Base-by-base conservation (phyloP, 2,888 invertebrate species). In the Dendrolimus pini region DNA sequence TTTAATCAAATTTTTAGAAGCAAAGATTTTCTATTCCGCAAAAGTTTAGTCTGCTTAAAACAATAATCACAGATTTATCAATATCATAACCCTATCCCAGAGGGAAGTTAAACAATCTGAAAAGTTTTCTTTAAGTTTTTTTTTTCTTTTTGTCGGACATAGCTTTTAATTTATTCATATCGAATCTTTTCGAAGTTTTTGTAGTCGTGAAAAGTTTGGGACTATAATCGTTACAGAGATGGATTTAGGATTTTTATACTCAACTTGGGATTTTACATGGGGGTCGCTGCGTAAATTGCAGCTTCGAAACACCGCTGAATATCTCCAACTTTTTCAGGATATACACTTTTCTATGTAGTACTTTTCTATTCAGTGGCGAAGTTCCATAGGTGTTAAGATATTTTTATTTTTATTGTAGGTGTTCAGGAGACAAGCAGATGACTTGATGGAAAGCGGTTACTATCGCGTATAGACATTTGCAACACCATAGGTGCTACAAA, bases 101-200 rank as follows among this genome's bases (percentile, higher is more conserved):
- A 47, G 12, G 47, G 47, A 47, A 47, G 47, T 47, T 47, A 47
- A 47, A 47, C 47, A 47, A 47, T 47, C 47, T 47, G 47, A 47
- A 59, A 58, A 61, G 55, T 60, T 60, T 53, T 57, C 57, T 60
- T 56, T 52, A 55, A 55, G 53, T 60, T 60, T 53, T 55, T 14
- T 12, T 52, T 52, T 55, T 56, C 30, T 54, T 54, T 54, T 67
- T 70, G 66, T 68, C 59, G 60, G 61, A 62, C 61, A 65, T 74
- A 66, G 61, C 68, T 71, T 62, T 68, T 77, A 77, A 78, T 77
- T 78, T 76, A 78, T 78, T 77, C 78, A 78, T 77, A 65, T 65
- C 66, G 42, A 54, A 53, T 55, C 57, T 55, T 54, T 55, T 54
- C 18, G 55, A 54, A 53, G 52, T 59, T 57, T 57, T 59, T 14